A percentile compares a stretch with the other conserved stretches of the same genome.
Evolutionary conservation across 1,140 invertebrate genomes (phyloP).

Genomic region (Subanguina moxae): DNA sequence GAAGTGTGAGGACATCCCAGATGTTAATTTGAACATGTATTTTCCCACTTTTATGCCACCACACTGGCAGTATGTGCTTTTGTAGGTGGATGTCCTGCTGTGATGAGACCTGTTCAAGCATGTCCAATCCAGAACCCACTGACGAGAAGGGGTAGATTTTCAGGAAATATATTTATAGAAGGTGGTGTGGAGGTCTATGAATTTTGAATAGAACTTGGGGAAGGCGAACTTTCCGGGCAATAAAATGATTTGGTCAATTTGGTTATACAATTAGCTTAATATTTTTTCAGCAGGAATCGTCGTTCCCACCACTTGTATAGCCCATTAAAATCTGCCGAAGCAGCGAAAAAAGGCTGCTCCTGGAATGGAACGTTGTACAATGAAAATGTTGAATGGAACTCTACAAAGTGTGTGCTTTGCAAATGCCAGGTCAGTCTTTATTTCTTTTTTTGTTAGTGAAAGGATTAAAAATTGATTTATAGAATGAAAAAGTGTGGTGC

Average conservation of each 20-base stretch:
- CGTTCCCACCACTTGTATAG: conserved; percentile 30
- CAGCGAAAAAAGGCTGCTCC: conserved; percentile 19
- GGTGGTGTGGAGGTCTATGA: too few species aligned
- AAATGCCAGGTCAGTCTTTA: conserved; percentile 32
- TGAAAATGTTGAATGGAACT: conserved; percentile 24
- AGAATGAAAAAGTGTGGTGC: neutral
- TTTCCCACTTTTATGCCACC: too few species aligned
- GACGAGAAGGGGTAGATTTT: neutral
- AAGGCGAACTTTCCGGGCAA: too few species aligned
- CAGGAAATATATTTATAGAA: too few species aligned
- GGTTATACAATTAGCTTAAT: neutral
- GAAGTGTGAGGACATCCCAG: conserved; percentile 41
- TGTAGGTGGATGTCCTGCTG: conserved; percentile 54
- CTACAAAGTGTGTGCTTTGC: conserved; percentile 33
- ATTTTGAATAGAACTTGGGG: too few species aligned
- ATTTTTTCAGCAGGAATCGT: conserved; percentile 14
- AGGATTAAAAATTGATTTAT: neutral
- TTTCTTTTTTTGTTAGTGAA: neutral
- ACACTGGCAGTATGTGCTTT: too few species aligned
- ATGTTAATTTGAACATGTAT: conserved; percentile 48
- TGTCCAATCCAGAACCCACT: neutral
- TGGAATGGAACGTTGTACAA: conserved; percentile 10
- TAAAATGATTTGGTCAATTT: too few species aligned
- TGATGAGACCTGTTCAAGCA: conserved; percentile 44
- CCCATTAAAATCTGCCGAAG: neutral